Evolutionary conservation across 2,113 vertebrate species (phyloP).

Genomic region (Corythoichthys haematopterus): DNA sequence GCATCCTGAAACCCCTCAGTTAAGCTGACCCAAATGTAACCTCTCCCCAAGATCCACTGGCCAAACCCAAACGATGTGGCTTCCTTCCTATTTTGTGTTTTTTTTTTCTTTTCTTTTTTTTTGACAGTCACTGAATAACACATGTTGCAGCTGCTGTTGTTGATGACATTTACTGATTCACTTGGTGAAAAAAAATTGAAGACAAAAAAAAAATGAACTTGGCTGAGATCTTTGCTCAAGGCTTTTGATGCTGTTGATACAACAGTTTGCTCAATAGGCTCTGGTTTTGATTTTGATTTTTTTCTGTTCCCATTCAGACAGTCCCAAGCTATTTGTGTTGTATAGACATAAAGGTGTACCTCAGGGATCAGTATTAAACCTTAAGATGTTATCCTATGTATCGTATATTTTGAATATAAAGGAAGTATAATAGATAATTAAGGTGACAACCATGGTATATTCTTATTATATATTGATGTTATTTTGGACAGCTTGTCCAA

Average conservation of each 20-base stretch:
- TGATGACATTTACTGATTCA: too few species aligned
- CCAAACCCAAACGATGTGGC: neutral
- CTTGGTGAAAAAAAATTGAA: neutral
- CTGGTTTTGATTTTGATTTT: neutral
- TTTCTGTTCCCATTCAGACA: neutral
- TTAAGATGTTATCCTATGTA: neutral
- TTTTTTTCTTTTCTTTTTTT: neutral
- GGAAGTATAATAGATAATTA: neutral
- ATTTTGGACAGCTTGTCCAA: too few species aligned
- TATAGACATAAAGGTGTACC: neutral
- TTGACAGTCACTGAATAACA: neutral
- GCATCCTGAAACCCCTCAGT: neutral
- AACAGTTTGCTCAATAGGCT: neutral
- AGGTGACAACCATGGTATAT: too few species aligned
- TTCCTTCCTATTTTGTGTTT: neutral
- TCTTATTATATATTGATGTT: too few species aligned
- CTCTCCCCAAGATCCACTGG: neutral
- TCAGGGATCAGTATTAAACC: neutral
- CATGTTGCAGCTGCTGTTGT: constrained; percentile 3
- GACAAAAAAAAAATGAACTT: neutral
- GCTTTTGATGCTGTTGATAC: neutral
- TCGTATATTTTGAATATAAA: too few species aligned
- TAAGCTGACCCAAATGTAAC: neutral
- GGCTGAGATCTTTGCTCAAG: neutral
- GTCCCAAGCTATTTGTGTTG: neutral